Base-by-base conservation (phyloP, 2,797 vertebrate species). In the Rhynchotus rufescens region DNA sequence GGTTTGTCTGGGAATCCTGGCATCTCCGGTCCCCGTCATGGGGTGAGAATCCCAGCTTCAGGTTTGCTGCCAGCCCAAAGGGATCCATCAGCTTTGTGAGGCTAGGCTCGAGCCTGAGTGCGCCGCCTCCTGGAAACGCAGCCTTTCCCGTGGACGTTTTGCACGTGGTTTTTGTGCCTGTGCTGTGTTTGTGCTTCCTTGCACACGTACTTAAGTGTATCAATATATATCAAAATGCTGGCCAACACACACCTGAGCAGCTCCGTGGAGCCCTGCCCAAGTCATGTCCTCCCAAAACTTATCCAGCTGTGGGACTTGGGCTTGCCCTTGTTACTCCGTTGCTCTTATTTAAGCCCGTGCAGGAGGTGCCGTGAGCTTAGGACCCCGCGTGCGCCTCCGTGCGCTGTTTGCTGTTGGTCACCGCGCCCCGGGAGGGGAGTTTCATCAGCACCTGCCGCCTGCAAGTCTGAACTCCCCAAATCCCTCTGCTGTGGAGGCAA, bases 381-480 rank as follows among this genome's bases (percentile, higher is more conserved):
- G 80, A 76, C 65, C n/a, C 28, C 1, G 6, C 8, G 8, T 5
- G 20, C 22, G 9, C 0, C 0, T 66, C 21, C 20, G 6, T 12
- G 28, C 36, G 0, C 28, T 92, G 77, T 94, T 95, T 91, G 82
- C 80, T 83, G 52, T 52, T 3, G 74, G 83, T 79, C 91, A 91
- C 51, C 84, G 73, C 77, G 64, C 84, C 62, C 66, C 1, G 1
- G 45, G 81, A 91, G 52, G 82, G 30, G 45, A 73, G 54, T 95
- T 96, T 95, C 84, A 93, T 96, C 74, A 83, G 66, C 92, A 92
- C 96, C 80, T 82, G 2, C 57, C 82, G 60, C 12, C 40, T 88
- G 71, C 83, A 87, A 75, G 62, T 93, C 88, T 92, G 89, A 93
- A 95, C 65, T 52, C 23, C 72, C 65, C 88, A 88, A 83, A 92